Percentiles rank a stretch among this genome's conserved stretches.
Evolutionary conservation across 2,888 invertebrate genomes (phyloP).

Genomic region (Eudasyphora cyanicolor): DNA sequence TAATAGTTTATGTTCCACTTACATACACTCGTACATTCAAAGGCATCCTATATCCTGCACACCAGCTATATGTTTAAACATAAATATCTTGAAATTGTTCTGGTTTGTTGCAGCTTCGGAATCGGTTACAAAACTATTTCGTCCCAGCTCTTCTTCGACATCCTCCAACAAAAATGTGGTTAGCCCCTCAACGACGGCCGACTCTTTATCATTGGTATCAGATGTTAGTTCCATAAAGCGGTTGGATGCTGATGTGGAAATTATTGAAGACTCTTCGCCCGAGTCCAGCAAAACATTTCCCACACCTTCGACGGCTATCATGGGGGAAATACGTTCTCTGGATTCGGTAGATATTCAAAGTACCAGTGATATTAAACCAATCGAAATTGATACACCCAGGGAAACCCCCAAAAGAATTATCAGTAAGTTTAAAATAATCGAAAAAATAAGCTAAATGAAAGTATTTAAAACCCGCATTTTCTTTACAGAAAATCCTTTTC

Average conservation of each 20-base stretch:
- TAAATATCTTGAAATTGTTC: constrained; percentile 40
- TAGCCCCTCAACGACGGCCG: constrained; percentile 67
- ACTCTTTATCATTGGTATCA: constrained; percentile 78
- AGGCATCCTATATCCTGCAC: background rate
- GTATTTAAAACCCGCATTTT: constrained; percentile 63
- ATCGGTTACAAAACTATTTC: constrained; percentile 79
- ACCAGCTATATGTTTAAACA: background rate
- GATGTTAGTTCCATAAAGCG: constrained; percentile 76
- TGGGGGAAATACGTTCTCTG: constrained; percentile 61
- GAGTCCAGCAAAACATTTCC: constrained; percentile 64
- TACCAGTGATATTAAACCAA: constrained; percentile 38
- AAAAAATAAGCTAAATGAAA: constrained; percentile 48
- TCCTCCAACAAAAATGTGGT: constrained; percentile 71
- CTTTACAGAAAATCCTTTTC: constrained; percentile 74
- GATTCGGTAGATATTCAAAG: constrained; percentile 62
- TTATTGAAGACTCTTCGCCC: constrained; percentile 61
- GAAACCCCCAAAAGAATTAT: constrained; percentile 56
- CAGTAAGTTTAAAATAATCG: too few relatives aligned
- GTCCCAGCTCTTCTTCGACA: constrained; percentile 72
- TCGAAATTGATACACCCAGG: background rate
- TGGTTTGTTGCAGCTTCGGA: constrained; percentile 71
- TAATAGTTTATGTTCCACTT: constrained; percentile 63
- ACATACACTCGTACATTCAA: constrained; percentile 31
- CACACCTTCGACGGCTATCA: constrained; percentile 61
- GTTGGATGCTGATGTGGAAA: constrained; percentile 59